Base-by-base conservation (phyloP, 2,797 vertebrate species). In the Halcyon leucocephala region DNA sequence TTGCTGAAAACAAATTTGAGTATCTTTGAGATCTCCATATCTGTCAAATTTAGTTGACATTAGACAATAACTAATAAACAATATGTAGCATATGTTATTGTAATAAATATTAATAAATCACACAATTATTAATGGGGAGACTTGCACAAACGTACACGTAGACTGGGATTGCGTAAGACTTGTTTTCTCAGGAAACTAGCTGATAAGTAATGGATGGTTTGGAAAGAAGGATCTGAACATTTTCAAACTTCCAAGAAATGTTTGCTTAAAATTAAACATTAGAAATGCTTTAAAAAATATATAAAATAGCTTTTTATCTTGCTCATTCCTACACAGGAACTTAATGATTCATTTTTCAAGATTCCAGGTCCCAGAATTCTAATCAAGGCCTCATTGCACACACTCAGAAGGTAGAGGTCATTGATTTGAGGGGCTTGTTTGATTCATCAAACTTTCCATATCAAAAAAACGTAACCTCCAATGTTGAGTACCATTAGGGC, bases 171-270 rank as follows among this genome's bases (percentile, higher is more conserved):
- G 65, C 64, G 17, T 71, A 94, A 90, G 54, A 49, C 18, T 78
- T 83, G 17, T 88, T 95, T 87, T 71, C 57, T 74, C 37, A 80
- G 78, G 72, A 95, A 94, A 67, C 9, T 41, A 65, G 44, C 33
- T 3, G 15, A 25, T 82, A 73, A 84, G 19, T 74, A 86, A 81
- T 52, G 33, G 44, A 42, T 81, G 29, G 10, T 71, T 95, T 90
- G 80, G 65, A 81, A 90, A 78, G 72, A 92, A 77, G 25, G 37
- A 69, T 55, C 33, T 78, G 69, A 87, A 80, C 26, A 37, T 78
- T 88, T 90, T 89, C 18, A 24, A 28, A 73, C n/a, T 87, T 88
- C 76, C 69, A 87, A 65, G 22, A 95, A 94, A 72, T 33, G 6
- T 66, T 77, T 80, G 39, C 39, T 79, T 90, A 76, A 89, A 88